A percentile compares a stretch with the other conserved stretches of the same genome.
Conservation (phyloP, 2,888 invertebrate species). For the Eugnorisma glareosa region DNA sequence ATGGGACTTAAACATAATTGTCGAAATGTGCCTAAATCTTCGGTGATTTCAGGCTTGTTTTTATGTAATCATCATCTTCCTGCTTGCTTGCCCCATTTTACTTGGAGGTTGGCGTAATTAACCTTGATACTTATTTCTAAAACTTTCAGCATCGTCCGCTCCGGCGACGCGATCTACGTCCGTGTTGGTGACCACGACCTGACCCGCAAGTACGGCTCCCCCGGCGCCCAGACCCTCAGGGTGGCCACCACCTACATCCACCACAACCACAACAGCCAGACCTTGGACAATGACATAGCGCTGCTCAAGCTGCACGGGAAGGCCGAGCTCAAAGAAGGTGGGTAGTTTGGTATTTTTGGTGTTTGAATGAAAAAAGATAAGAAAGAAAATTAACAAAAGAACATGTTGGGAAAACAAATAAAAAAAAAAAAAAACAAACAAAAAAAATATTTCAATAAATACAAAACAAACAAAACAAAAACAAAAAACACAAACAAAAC, state of each 20-base stretch:
- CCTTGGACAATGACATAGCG: constrained; percentile 98
- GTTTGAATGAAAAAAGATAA: no score
- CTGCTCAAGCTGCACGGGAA: constrained; percentile 96
- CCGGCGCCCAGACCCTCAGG: constrained; percentile 96
- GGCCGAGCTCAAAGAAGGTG: constrained; percentile 96
- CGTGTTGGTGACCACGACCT: constrained; percentile 98
- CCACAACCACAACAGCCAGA: constrained; percentile 98
- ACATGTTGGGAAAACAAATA: not conserved
- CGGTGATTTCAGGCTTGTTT: not conserved
- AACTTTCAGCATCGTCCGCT: constrained; percentile 95
- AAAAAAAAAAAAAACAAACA: no score
- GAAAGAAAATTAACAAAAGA: not conserved
- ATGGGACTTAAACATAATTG: not conserved
- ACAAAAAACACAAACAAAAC: no score
- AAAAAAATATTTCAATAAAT: no score
- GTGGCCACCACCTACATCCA: constrained; percentile 98
- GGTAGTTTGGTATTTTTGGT: constrained; percentile 25
- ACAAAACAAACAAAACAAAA: no score
- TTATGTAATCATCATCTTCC: not conserved
- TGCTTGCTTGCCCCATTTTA: not conserved
- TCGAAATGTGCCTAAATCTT: not conserved
- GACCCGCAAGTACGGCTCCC: constrained; percentile 97
- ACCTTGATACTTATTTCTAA: not conserved
- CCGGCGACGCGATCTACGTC: constrained; percentile 98
- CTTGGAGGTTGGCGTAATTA: not conserved